Percentiles rank a stretch among this genome's conserved stretches.
phyloP scores from a whole-genome alignment of 2,113 vertebrate genomes.

The Aspiorhynchus laticeps region DNA sequence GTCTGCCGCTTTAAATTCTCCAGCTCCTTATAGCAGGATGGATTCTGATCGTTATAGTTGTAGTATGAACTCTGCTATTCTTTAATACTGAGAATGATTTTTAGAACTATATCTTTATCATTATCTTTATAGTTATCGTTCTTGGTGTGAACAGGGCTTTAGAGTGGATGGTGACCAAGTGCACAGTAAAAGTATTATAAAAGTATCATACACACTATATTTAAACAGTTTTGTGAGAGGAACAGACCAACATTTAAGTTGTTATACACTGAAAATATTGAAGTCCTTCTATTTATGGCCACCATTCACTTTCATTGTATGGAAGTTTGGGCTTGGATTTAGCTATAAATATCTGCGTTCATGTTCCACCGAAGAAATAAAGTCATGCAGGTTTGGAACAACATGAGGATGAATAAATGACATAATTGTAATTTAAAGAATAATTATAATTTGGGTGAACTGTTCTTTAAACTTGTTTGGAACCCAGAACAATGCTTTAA shows the following conservation, averaged over 20 bases:
- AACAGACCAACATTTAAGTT: too few relatives aligned
- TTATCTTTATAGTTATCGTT: too few relatives aligned
- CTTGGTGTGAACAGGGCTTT: too few relatives aligned
- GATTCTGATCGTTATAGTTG: too few relatives aligned
- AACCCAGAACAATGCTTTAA: neutral
- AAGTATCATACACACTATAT: too few relatives aligned
- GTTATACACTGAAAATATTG: neutral
- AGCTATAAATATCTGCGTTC: neutral
- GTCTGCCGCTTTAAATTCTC: too few relatives aligned
- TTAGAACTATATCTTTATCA: too few relatives aligned
- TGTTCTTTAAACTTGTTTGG: neutral
- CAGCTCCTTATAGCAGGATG: too few relatives aligned
- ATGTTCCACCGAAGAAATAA: neutral
- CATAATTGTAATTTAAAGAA: neutral
- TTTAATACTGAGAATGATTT: too few relatives aligned
- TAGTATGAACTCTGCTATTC: too few relatives aligned
- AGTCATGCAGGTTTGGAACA: neutral
- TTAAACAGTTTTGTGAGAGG: neutral
- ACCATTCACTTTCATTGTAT: neutral
- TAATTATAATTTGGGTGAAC: neutral
- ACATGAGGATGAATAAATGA: constrained; percentile 6
- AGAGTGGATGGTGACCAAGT: too few relatives aligned
- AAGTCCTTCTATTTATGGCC: neutral
- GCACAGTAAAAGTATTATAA: too few relatives aligned
- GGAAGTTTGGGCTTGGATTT: neutral